Evolutionary conservation across 2,797 vertebrate species (phyloP), one percentile per base, ranked within the genome.

Genomic region (Myripristis murdjan): DNA sequence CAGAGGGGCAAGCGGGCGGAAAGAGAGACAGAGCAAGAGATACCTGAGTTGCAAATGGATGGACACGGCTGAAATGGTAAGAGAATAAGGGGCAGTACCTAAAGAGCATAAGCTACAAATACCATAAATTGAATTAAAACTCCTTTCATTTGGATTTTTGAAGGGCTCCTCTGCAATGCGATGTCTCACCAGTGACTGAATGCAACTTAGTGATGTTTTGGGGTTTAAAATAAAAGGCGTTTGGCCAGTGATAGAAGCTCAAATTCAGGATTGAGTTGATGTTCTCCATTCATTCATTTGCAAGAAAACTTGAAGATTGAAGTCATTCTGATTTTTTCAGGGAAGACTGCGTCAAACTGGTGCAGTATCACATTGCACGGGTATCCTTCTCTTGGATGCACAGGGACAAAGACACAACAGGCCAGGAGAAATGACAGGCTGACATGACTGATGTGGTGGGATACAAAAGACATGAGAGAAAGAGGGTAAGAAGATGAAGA

Each of bases 11-110:
- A 47, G 11, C 57, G 70, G 60, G 48, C 18, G 71, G 20, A 71
- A 39, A 24, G 33, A 78, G 18, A 66, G 54, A 62, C n/a, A 74
- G 65, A 75, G 77, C 85, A 73, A 87, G 60, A 85, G 79, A 90
- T 94, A 94, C 93, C 93, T 95, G 94, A 95, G 93, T 93, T 85
- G 88, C 92, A 90, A 90, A 81, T 81, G 54, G 67, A 79, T 87
- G 79, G 53, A 60, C 52, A 44, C 14, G 37, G 66, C 31, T 63
- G 26, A 68, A 44, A 68, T 6, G 5, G 47, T 37, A n/a, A n/a
- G 60, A 46, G 51, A 59, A 49, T 11, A 43, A 16, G 41, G n/a
- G 16, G 4, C 7, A 53, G 28, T 64, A 28, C 28, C 28, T 28
- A 28, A 28, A 48, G 46, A 59, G 14, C 41, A 22, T 43, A n/a